These are phyloP conservation scores for Tachypleus tridentatus DNA, from an alignment of 1,140 invertebrate species.

Conservation along the genomic window DNA sequence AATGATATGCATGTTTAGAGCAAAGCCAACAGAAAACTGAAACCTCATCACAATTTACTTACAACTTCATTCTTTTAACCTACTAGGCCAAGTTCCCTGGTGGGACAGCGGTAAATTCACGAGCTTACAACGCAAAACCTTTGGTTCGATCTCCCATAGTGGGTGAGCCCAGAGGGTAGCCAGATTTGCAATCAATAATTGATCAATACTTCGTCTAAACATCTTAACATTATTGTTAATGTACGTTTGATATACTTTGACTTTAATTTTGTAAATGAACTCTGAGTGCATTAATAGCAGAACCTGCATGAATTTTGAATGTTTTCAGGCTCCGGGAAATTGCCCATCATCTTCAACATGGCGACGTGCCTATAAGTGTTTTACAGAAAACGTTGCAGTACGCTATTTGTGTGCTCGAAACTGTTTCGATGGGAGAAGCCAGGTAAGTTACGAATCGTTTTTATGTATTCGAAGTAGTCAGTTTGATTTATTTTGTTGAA, in stretches of 20 bases:
- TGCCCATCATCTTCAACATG: slow-evolving; percentile 59
- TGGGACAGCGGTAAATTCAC: too few relatives aligned
- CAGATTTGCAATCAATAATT: not conserved
- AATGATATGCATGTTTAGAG: too few relatives aligned
- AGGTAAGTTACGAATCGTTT: slow-evolving; percentile 48
- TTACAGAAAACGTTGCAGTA: slow-evolving; percentile 74
- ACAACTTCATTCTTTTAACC: too few relatives aligned
- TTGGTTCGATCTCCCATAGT: not conserved
- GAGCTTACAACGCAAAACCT: not conserved
- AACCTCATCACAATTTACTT: too few relatives aligned
- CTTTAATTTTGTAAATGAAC: slow-evolving; percentile 7
- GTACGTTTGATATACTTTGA: not conserved
- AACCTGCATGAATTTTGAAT: not conserved
- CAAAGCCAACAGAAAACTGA: too few relatives aligned
- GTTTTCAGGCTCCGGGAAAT: slow-evolving; percentile 64
- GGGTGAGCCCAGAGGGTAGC: not conserved
- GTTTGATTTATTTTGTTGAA: too few relatives aligned
- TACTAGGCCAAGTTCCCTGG: too few relatives aligned
- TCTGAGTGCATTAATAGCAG: too few relatives aligned
- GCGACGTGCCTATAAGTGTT: slow-evolving; percentile 66
- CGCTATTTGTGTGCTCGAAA: slow-evolving; percentile 75
- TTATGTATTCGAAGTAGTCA: too few relatives aligned
- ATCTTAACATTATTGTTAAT: not conserved
- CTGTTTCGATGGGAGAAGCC: slow-evolving; percentile 75
- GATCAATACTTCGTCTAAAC: not conserved